Percentiles rank a stretch among this genome's conserved stretches.
Conservation (phyloP, 2,888 invertebrate species). For the Cataglyphis rosenhaueri region DNA sequence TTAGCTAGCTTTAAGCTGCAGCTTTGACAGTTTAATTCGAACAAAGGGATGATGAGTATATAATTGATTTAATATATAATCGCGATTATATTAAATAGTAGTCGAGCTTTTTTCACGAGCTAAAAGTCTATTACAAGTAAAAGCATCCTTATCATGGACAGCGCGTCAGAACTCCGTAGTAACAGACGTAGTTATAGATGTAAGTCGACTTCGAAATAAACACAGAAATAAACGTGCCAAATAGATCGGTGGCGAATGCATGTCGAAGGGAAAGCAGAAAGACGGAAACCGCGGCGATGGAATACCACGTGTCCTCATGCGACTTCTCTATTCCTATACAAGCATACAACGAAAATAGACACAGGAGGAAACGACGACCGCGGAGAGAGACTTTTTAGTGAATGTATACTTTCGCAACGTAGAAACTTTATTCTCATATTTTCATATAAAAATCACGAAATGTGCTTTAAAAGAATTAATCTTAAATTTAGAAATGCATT, state of each 20-base stretch:
- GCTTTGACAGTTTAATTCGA: background rate
- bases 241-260: conserved; percentile 51
- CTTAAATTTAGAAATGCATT: background rate
- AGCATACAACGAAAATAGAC: conserved; percentile 47
- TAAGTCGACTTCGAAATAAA: conserved; percentile 55
- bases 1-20: conserved; percentile 13
- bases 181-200: conserved; percentile 31
- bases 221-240: conserved; percentile 59
- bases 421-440: conserved; percentile 16
- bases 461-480: background rate
- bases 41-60: background rate
- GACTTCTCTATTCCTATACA: conserved; percentile 39
- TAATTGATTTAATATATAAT: background rate
- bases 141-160: conserved; percentile 1
- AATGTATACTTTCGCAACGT: background rate
- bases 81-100: background rate
- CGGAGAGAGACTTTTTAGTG: conserved; percentile 38
- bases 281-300: conserved; percentile 41
- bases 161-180: conserved; percentile 1
- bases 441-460: conserved; percentile 17
- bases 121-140: background rate
- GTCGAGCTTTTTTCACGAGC: background rate
- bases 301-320: conserved; percentile 33
- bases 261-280: conserved; percentile 26
- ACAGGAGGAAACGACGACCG: conserved; percentile 40